phyloP scores from a whole-genome alignment of 2,113 vertebrate genomes.

The Zeus faber region DNA sequence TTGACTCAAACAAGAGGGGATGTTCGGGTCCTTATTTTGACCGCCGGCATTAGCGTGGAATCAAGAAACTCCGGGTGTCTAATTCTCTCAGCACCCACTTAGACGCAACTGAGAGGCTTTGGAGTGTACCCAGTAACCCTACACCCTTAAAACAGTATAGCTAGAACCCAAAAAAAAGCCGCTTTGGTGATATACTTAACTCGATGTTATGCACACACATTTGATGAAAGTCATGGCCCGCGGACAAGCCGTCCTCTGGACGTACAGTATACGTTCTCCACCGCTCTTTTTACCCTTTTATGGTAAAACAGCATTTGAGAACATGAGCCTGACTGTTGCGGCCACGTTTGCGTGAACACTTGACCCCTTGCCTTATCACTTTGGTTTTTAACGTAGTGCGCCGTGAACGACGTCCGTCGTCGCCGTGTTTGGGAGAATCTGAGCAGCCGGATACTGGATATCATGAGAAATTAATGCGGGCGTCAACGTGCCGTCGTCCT shows the following conservation, averaged over 20 bases:
- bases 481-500: background rate
- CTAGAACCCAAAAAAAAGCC: conserved; percentile 50
- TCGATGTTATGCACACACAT: conserved; percentile 33
- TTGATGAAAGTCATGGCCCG: conserved; percentile 36
- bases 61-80: conserved; percentile 49
- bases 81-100: conserved; percentile 65
- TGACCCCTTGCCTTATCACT: conserved; percentile 4
- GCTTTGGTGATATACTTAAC: conserved; percentile 17
- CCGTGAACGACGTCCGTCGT: conserved; percentile 30
- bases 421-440: conserved; percentile 4
- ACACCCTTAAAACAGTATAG: conserved; percentile 35
- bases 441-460: background rate
- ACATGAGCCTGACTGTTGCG: background rate
- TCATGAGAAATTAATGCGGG: conserved; percentile 1
- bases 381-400: conserved; percentile 5
- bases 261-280: conserved; percentile 21
- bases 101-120: conserved; percentile 62
- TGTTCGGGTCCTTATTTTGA: conserved; percentile 35
- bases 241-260: conserved; percentile 16
- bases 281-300: conserved; percentile 14
- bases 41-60: conserved; percentile 57
- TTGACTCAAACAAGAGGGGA: conserved; percentile 32
- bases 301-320: conserved; percentile 19
- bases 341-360: conserved; percentile 19
- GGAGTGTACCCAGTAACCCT: conserved; percentile 41